phyloP scores from a whole-genome alignment of 1,140 invertebrate species.

The Anastrepha obliqua region DNA sequence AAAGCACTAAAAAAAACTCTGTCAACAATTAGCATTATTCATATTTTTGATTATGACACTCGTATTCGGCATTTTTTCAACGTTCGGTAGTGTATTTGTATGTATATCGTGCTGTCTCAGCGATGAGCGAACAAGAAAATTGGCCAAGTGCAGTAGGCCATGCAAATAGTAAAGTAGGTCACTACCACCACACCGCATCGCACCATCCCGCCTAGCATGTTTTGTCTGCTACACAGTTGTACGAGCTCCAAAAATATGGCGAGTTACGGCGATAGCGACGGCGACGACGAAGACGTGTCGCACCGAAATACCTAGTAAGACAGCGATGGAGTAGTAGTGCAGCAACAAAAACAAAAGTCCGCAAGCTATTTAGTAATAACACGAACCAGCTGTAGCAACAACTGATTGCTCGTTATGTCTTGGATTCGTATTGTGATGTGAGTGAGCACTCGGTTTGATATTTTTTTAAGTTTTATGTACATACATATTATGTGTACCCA shows the following conservation, averaged over 20 bases:
- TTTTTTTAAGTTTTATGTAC: not conserved
- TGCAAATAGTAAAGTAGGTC: slow-evolving; percentile 72
- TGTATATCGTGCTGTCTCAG: slow-evolving; percentile 46
- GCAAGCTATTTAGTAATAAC: slow-evolving; percentile 39
- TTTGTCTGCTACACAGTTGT: not conserved
- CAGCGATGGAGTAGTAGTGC: not conserved
- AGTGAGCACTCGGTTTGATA: not conserved
- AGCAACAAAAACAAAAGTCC: not conserved
- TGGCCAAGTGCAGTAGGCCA: slow-evolving; percentile 74
- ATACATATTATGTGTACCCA: not conserved
- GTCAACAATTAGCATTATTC: slow-evolving; percentile 52
- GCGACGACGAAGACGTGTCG: not conserved
- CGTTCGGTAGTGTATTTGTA: not conserved
- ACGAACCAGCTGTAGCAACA: slow-evolving; percentile 8
- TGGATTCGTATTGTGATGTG: not conserved
- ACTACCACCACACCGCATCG: slow-evolving; percentile 54
- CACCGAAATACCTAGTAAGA: not conserved
- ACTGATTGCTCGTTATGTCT: not conserved
- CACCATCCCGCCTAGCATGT: not conserved
- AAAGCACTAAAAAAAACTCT: not conserved
- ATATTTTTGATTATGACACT: slow-evolving; percentile 48
- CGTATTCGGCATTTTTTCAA: slow-evolving; percentile 18
- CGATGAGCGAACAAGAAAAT: slow-evolving; percentile 69
- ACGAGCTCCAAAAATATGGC: slow-evolving; percentile 39
- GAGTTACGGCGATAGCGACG: not conserved